phyloP scores from a whole-genome alignment of 2,797 vertebrate genomes.

The Cossypha polioptera region DNA sequence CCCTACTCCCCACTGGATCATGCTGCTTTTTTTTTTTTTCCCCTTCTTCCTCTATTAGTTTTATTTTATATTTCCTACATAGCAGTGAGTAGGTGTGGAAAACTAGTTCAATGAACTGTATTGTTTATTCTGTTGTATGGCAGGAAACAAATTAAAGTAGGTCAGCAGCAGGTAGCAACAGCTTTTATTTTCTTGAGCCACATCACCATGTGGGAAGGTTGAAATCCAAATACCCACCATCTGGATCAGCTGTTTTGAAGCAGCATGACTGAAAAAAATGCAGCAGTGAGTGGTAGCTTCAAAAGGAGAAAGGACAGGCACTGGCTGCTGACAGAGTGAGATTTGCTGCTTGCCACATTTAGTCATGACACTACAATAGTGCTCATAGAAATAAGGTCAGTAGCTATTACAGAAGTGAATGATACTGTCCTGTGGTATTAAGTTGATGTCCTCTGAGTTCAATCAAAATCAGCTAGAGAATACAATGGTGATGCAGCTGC shows the following conservation, averaged over 20 bases:
- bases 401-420: not conserved
- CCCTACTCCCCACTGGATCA: not conserved
- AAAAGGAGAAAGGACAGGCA: not conserved
- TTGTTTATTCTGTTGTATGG: not conserved
- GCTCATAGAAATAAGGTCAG: constrained; percentile 7
- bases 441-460: not conserved
- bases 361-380: not conserved
- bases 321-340: not conserved
- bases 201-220: constrained; percentile 1
- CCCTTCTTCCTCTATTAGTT: not conserved
- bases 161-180: constrained; percentile 52
- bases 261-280: constrained; percentile 3
- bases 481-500: not conserved
- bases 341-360: constrained; percentile 4
- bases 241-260: constrained; percentile 54
- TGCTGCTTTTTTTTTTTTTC: not conserved
- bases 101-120: not conserved
- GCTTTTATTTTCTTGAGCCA: constrained; percentile 42
- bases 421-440: not conserved
- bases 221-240: constrained; percentile 13
- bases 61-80: not conserved
- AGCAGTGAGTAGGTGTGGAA: not conserved
- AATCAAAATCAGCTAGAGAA: not conserved
- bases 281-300: constrained; percentile 12
- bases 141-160: constrained; percentile 33